Percentiles rank a stretch among this genome's conserved stretches.
phyloP scores from a whole-genome alignment of 2,113 vertebrate species.

The Austrofundulus limnaeus region DNA sequence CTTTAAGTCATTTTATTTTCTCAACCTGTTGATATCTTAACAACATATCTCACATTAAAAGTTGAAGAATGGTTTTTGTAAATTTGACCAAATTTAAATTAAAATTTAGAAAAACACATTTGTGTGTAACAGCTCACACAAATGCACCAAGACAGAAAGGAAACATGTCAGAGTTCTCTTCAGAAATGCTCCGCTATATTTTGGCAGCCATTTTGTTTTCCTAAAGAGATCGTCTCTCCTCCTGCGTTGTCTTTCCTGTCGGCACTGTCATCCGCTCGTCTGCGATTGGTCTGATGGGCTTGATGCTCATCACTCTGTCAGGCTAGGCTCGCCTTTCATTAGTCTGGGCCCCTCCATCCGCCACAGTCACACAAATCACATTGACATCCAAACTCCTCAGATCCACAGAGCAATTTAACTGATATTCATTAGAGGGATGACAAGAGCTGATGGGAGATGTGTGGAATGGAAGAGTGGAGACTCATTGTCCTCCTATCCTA shows the following conservation, averaged over 20 bases:
- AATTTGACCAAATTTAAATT: background rate
- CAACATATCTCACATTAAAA: conserved; percentile 14
- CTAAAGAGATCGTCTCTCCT: conserved; percentile 69
- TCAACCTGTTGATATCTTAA: conserved; percentile 60
- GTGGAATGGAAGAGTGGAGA: conserved; percentile 79
- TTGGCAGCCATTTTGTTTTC: conserved; percentile 76
- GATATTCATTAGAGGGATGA: conserved; percentile 99
- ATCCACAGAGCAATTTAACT: conserved; percentile 99
- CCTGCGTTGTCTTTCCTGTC: conserved; percentile 68
- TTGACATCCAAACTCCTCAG: conserved; percentile 99
- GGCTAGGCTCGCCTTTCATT: conserved; percentile 94
- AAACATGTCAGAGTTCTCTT: conserved; percentile 40
- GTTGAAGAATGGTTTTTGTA: background rate
- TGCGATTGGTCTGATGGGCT: conserved; percentile 93
- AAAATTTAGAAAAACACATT: background rate
- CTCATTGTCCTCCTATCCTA: conserved; percentile 74
- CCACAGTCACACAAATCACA: conserved; percentile 99
- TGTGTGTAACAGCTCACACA: conserved; percentile 10
- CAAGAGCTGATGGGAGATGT: conserved; percentile 96
- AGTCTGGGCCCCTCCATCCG: conserved; percentile 93
- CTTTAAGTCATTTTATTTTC: conserved; percentile 31
- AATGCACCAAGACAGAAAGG: conserved; percentile 26
- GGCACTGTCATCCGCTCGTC: conserved; percentile 85
- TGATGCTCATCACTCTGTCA: conserved; percentile 95
- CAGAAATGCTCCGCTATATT: conserved; percentile 55